A percentile compares a stretch with the other conserved stretches of the same genome.
These are phyloP conservation scores for Sinosuthora webbiana DNA, from an alignment of 2,113 vertebrate species.

Conservation along the genomic window DNA sequence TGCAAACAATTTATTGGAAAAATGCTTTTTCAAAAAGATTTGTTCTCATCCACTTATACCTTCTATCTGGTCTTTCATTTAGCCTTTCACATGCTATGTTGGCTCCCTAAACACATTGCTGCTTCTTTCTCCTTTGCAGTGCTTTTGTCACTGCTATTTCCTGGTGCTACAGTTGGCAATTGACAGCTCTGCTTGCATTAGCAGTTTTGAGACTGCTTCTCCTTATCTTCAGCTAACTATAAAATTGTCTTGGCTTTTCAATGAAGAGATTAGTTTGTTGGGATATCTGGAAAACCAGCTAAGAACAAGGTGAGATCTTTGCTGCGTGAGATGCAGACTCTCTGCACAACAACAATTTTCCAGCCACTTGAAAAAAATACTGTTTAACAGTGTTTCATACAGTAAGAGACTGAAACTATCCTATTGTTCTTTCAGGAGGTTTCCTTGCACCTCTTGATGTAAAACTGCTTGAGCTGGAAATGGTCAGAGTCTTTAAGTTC, in stretches of 20 bases:
- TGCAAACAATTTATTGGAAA: background rate
- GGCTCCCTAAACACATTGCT: background rate
- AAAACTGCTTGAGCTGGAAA: background rate
- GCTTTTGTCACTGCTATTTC: background rate
- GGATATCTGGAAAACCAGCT: background rate
- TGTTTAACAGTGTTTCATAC: background rate
- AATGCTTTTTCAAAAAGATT: background rate
- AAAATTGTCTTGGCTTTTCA: background rate
- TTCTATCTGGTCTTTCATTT: background rate
- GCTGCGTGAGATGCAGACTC: background rate
- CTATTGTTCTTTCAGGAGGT: background rate
- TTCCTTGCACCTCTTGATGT: background rate
- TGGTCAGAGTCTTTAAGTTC: background rate
- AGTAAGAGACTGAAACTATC: background rate
- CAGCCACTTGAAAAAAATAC: background rate
- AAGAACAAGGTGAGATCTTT: background rate
- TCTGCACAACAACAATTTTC: background rate
- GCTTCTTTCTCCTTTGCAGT: background rate
- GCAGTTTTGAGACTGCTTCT: background rate
- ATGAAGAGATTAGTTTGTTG: background rate
- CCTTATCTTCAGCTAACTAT: background rate
- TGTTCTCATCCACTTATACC: background rate
- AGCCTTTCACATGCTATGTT: background rate
- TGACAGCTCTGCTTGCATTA: background rate
- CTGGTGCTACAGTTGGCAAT: background rate